Percentiles rank a stretch among this genome's conserved stretches.
Conservation (phyloP, 2,113 vertebrate genomes). For the Sinocyclocheilus rhinocerous region DNA sequence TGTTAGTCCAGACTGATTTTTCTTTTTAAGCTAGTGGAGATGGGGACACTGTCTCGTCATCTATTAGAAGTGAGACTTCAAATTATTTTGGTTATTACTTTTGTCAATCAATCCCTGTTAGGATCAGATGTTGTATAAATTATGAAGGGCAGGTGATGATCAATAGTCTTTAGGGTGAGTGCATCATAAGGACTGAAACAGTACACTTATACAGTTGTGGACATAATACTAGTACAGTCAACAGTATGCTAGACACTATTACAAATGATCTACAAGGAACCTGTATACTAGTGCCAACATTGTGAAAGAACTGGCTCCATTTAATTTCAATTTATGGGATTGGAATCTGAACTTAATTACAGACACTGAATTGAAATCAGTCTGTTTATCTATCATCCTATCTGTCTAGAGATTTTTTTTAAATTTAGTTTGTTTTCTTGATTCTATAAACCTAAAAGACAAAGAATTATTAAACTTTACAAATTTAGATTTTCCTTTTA, state of each 20-base stretch:
- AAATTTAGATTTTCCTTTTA: no score
- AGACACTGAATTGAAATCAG: background rate
- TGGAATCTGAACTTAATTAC: background rate
- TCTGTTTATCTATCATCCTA: no score
- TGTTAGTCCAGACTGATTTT: background rate
- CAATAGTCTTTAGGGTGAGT: slow-evolving; percentile 6
- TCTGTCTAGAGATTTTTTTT: no score
- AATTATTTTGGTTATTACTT: background rate
- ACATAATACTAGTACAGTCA: background rate
- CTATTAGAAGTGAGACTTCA: background rate
- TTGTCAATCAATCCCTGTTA: background rate
- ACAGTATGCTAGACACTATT: no score
- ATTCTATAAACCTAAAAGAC: no score
- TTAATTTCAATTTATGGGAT: background rate
- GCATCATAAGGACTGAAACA: background rate
- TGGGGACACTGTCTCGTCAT: background rate
- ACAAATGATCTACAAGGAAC: background rate
- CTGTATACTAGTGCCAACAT: no score
- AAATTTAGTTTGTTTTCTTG: no score
- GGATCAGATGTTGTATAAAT: background rate
- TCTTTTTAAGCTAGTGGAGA: background rate
- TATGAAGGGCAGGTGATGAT: background rate
- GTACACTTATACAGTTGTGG: background rate
- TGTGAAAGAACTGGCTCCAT: background rate
- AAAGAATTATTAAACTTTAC: no score